Conservation (phyloP, 2,888 invertebrate genomes). For the Himalopsyche kuldschensis region DNA sequence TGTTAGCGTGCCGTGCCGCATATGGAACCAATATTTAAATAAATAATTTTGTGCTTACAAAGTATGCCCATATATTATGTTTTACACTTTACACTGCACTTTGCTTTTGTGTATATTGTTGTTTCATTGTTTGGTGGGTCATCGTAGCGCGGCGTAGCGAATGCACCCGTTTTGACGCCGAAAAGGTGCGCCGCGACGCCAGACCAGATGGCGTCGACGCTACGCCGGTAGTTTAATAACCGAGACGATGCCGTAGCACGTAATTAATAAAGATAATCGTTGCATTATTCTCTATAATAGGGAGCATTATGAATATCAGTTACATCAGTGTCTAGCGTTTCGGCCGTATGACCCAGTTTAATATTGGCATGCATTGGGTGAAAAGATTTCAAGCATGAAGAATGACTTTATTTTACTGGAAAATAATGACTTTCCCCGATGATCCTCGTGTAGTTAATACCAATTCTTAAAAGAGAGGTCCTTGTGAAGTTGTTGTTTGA, state of each 20-base stretch:
- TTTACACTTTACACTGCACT: too few species aligned
- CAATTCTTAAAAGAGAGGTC: too few species aligned
- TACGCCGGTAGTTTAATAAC: background rate
- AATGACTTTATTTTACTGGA: too few species aligned
- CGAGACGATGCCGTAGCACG: background rate
- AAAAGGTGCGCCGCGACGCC: conserved; percentile 7
- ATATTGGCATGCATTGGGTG: background rate
- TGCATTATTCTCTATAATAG: background rate
- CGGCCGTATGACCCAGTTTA: background rate
- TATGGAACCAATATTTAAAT: too few species aligned
- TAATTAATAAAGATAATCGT: background rate
- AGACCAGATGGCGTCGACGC: conserved; percentile 14
- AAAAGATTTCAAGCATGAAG: too few species aligned
- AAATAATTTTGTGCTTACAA: too few species aligned
- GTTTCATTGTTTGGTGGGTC: background rate
- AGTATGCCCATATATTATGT: too few species aligned
- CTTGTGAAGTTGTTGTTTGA: too few species aligned
- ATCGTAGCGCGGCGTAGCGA: background rate
- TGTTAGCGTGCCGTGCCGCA: too few species aligned
- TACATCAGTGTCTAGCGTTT: background rate
- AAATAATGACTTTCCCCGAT: too few species aligned
- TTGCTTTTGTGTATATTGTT: background rate
- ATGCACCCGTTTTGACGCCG: background rate
- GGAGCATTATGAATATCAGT: background rate
- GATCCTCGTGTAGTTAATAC: too few species aligned